These are phyloP conservation scores for Amphilophus citrinellus DNA, from an alignment of 2,113 vertebrate genomes.

Conservation along the genomic window DNA sequence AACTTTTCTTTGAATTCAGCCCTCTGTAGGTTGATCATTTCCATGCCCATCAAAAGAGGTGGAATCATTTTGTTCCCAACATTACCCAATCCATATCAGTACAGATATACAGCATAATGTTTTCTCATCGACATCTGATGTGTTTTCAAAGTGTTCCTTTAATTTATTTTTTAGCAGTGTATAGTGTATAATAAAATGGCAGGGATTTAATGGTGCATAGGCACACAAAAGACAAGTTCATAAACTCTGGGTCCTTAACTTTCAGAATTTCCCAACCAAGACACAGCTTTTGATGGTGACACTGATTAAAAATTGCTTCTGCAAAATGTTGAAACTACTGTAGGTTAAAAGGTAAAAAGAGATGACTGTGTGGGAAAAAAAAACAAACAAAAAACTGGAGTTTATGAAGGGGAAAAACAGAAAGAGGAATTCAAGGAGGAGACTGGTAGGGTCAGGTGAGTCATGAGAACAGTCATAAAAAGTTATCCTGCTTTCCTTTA, in stretches of 20 bases:
- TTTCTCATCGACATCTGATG: too few relatives aligned
- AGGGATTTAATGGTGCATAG: neutral
- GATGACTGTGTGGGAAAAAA: neutral
- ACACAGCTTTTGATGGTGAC: neutral
- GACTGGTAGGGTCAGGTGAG: slow-evolving; percentile 55
- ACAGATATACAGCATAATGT: too few relatives aligned
- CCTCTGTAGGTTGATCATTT: too few relatives aligned
- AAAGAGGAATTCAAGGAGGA: slow-evolving; percentile 19
- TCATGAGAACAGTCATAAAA: slow-evolving; percentile 61
- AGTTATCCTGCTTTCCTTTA: slow-evolving; percentile 52
- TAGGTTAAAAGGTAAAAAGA: slow-evolving; percentile 30
- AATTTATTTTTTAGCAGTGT: too few relatives aligned
- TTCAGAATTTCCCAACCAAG: neutral
- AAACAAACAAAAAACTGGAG: neutral
- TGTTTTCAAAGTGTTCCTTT: too few relatives aligned
- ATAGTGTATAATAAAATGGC: neutral
- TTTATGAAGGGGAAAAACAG: neutral
- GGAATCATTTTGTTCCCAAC: too few relatives aligned
- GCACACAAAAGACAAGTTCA: neutral
- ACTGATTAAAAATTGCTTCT: neutral
- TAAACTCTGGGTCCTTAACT: neutral
- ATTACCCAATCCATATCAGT: too few relatives aligned
- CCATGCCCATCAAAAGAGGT: too few relatives aligned
- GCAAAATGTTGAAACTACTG: slow-evolving; percentile 8
- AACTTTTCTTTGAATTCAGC: neutral